phyloP scores from a whole-genome alignment of 2,113 vertebrate species.

The Sturnira hondurensis region DNA sequence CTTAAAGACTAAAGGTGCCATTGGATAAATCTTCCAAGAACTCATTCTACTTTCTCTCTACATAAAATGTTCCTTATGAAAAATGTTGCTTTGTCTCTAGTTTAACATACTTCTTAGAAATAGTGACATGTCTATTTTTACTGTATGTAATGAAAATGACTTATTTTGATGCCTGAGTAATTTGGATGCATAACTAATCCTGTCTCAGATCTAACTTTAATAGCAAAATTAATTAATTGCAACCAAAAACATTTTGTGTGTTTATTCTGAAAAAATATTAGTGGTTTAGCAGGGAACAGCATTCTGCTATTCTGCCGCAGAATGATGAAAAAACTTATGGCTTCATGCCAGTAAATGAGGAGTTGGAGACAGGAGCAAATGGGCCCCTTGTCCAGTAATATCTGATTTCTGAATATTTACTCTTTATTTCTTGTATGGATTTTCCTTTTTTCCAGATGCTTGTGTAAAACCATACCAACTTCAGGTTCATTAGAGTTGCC shows the following conservation, averaged over 20 bases:
- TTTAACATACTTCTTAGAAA: neutral
- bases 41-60: neutral
- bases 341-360: neutral
- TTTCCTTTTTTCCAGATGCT: neutral
- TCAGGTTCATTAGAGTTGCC: neutral
- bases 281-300: neutral
- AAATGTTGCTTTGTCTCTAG: neutral
- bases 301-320: neutral
- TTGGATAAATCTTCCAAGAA: neutral
- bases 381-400: neutral
- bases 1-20: neutral
- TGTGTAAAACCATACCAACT: neutral
- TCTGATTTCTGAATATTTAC: neutral
- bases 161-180: neutral
- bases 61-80: neutral
- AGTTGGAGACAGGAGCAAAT: neutral
- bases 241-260: neutral
- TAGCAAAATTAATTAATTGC: constrained; percentile 1
- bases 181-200: neutral
- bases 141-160: neutral
- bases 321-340: neutral
- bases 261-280: neutral
- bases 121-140: neutral
- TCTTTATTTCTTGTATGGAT: neutral
- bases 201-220: neutral